Conservation (phyloP, 2,113 vertebrate species). For the Romanogobio albipinnatus region DNA sequence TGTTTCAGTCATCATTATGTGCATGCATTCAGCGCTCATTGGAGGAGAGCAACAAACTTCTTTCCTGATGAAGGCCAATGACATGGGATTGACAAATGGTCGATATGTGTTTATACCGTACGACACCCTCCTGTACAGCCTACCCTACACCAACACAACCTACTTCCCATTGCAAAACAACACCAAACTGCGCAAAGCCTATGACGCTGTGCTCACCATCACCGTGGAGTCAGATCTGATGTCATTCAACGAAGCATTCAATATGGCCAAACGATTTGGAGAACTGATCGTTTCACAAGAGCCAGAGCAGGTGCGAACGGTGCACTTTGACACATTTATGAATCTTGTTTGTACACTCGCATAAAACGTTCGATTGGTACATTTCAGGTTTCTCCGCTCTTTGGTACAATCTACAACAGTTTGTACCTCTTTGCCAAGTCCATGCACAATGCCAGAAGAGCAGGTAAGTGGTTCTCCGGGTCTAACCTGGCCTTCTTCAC, state of each 20-base stretch:
- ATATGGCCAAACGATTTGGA: conserved; percentile 70
- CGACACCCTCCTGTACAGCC: conserved; percentile 87
- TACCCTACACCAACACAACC: conserved; percentile 83
- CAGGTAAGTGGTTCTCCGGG: conserved; percentile 70
- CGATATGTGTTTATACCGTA: conserved; percentile 88
- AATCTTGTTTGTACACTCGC: not conserved
- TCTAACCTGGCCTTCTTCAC: conserved; percentile 75
- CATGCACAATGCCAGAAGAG: conserved; percentile 74
- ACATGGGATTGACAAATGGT: conserved; percentile 86
- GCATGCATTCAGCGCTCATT: conserved; percentile 88
- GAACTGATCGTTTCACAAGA: conserved; percentile 70
- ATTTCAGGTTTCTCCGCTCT: conserved; percentile 85
- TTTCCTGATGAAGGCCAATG: conserved; percentile 83
- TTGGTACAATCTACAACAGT: conserved; percentile 91
- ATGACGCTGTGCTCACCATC: conserved; percentile 88
- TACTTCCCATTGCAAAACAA: conserved; percentile 79
- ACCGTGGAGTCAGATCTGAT: conserved; percentile 83
- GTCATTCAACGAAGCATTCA: conserved; percentile 84
- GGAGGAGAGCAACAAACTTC: conserved; percentile 83
- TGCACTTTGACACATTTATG: not conserved
- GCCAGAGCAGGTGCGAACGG: conserved; percentile 67
- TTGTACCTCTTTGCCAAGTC: conserved; percentile 84
- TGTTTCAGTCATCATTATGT: conserved; percentile 87
- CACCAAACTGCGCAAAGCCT: conserved; percentile 81
- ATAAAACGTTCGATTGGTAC: not conserved